Base-by-base conservation (phyloP, 2,888 invertebrate species). In the Artemia sp. region DNA sequence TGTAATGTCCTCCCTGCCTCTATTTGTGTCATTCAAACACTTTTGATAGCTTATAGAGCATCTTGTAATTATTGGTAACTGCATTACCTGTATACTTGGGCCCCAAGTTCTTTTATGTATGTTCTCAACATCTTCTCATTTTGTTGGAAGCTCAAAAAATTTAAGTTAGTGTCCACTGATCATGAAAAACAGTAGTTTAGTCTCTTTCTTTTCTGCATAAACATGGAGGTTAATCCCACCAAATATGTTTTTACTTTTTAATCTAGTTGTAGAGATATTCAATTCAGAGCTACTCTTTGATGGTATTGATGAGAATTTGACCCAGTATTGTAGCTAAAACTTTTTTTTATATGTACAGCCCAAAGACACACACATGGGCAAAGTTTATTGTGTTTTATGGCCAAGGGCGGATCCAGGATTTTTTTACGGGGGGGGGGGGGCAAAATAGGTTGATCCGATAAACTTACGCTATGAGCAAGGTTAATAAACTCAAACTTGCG, bases 191-290 rank as follows among this genome's bases (percentile, higher is more conserved):
- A 4, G 53, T 53, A 53, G 4, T 53, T 14, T 1, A 4, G 14
- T 53, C 53, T 12, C 53, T 14, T 53, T 53, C 53, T 53, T 53
- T 4, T 53, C 53, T 53, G 4, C 53, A 3, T 1, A 53, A 53
- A 53, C 14, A 53, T 53, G 53, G 11, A n/a, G 53, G 53, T 53
- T n/a, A 53, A n/a, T 53, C n/a, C n/a, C 53, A 53, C 53, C 53
- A 11, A 11, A 14, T 53, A 53, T 2, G 4, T 53, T 3, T 53
- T 53, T 53, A n/a, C 1, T 53, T 53, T 53, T 53, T 3, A 2
- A 14, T 53, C 53, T 14, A 14, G 4, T 53, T 53, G 12, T 14
- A 3, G 53, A 14, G 53, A 53, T n/a, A 53, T 53, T 53, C 1
- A 14, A 53, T 3, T 14, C 4, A 4, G 4, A 53, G 53, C 53